Percentiles rank a stretch among this genome's conserved stretches.
These are phyloP conservation scores for Scaptomyza hsui DNA, from an alignment of 1,140 invertebrate genomes.

Conservation along the genomic window DNA sequence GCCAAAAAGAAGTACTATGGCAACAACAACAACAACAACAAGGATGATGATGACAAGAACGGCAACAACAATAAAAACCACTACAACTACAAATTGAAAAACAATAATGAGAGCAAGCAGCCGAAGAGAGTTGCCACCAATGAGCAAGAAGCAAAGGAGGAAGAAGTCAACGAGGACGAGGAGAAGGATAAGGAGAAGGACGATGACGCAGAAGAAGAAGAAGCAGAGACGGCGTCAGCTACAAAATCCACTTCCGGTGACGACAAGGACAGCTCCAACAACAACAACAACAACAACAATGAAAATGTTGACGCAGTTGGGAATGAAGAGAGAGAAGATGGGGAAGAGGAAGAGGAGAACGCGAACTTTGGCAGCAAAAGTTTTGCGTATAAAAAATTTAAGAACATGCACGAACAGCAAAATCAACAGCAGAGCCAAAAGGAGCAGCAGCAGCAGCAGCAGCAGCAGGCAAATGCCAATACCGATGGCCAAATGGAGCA, in stretches of 20 bases:
- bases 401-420: slow-evolving; percentile 66
- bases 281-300: neutral
- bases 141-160: slow-evolving; percentile 10
- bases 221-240: slow-evolving; percentile 6
- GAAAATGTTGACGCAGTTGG: neutral
- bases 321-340: slow-evolving; percentile 8
- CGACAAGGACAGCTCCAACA: neutral
- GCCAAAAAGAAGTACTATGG: slow-evolving; percentile 43
- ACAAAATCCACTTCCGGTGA: slow-evolving; percentile 31
- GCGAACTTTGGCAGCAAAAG: slow-evolving; percentile 67
- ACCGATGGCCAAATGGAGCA: slow-evolving; percentile 5
- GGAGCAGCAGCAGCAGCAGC: slow-evolving; percentile 20
- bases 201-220: neutral
- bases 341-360: slow-evolving; percentile 24
- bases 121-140: slow-evolving; percentile 30
- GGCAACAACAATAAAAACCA: slow-evolving; percentile 52
- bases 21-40: slow-evolving; percentile 40
- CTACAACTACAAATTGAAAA: slow-evolving; percentile 73
- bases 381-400: slow-evolving; percentile 74
- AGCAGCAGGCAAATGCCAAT: slow-evolving; percentile 37
- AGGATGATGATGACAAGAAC: slow-evolving; percentile 26
- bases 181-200: neutral
- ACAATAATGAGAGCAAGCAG: slow-evolving; percentile 53
- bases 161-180: neutral
- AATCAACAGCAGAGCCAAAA: slow-evolving; percentile 59